Evolutionary conservation across 2,888 invertebrate genomes (phyloP).

Genomic region (Eupsilia transversa): DNA sequence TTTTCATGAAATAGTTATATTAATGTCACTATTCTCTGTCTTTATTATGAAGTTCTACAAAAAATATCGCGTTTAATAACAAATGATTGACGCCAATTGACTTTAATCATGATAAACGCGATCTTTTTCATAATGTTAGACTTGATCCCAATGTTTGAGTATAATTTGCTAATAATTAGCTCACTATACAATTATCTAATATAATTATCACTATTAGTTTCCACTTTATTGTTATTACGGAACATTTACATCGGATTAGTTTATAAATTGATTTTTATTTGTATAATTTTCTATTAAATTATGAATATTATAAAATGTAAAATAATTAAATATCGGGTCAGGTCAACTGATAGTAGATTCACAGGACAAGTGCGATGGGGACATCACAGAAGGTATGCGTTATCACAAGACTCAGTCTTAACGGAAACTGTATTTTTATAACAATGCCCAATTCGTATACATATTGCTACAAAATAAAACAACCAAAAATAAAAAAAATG

Average conservation of each 20-base stretch:
- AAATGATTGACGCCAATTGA: neutral
- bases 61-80: slow-evolving; percentile 1
- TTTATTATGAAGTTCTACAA: neutral
- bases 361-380: too few species aligned
- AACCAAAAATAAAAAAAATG: too few species aligned
- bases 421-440: too few species aligned
- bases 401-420: too few species aligned
- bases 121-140: neutral
- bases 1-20: neutral
- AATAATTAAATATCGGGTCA: neutral
- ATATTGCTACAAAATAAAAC: too few species aligned
- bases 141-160: neutral
- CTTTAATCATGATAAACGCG: slow-evolving; percentile 2
- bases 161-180: neutral
- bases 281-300: neutral
- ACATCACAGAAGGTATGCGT: too few species aligned
- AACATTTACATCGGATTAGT: neutral
- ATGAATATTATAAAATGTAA: neutral
- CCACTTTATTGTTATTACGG: neutral
- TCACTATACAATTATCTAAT: neutral
- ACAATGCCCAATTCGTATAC: too few species aligned
- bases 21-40: neutral
- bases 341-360: too few species aligned
- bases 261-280: neutral
- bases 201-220: slow-evolving; percentile 1